Evolutionary conservation across 2,888 invertebrate genomes (phyloP).

Genomic region (Gastrophysa polygoni): DNA sequence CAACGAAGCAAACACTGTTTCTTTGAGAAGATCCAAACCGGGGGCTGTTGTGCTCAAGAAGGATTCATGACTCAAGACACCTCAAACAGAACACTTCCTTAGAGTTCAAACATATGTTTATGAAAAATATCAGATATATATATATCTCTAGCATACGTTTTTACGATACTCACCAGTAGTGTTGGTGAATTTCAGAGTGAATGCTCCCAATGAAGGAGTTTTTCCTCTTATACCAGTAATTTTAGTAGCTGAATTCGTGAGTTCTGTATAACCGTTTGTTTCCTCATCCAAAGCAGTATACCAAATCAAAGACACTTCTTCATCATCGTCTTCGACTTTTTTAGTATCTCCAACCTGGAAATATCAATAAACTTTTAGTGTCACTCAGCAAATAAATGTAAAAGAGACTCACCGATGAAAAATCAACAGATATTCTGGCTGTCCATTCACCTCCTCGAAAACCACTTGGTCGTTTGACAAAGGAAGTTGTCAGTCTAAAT

Average conservation of each 20-base stretch:
- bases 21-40: conserved; percentile 74
- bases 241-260: conserved; percentile 61
- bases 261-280: conserved; percentile 64
- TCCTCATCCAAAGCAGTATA: conserved; percentile 82
- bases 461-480: conserved; percentile 84
- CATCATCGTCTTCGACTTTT: conserved; percentile 55
- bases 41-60: conserved; percentile 74
- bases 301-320: conserved; percentile 75
- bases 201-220: conserved; percentile 79
- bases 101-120: too few relatives aligned
- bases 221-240: conserved; percentile 73
- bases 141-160: too few relatives aligned
- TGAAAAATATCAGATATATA: too few relatives aligned
- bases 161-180: conserved; percentile 51
- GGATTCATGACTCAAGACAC: conserved; percentile 71
- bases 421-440: conserved; percentile 73
- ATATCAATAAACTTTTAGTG: too few relatives aligned
- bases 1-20: conserved; percentile 75
- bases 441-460: conserved; percentile 93
- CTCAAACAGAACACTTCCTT: conserved; percentile 51
- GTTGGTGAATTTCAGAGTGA: conserved; percentile 66
- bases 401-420: too few relatives aligned
- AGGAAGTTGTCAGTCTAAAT: conserved; percentile 80
- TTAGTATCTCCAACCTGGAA: conserved; percentile 16
- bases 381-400: too few relatives aligned